phyloP scores from a whole-genome alignment of 92 coral and sea anemone species.

The Ricordea florida region DNA sequence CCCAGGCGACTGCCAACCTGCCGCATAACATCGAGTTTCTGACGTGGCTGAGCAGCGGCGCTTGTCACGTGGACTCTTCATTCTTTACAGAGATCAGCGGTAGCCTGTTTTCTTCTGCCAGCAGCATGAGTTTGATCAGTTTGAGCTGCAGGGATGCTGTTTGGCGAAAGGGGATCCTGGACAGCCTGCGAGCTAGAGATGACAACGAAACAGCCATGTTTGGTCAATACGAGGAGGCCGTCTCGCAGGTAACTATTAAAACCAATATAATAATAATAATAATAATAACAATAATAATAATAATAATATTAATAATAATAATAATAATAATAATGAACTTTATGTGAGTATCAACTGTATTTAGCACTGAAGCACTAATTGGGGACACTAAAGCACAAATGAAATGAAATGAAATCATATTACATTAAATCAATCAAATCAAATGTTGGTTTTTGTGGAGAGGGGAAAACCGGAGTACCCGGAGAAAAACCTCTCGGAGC shows the following conservation, averaged over 20 bases:
- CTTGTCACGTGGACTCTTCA: conserved; percentile 81
- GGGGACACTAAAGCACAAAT: background rate
- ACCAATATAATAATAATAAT: background rate
- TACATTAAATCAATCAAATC: background rate
- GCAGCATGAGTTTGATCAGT: conserved; percentile 75
- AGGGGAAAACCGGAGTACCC: too few species aligned
- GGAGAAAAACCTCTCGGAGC: too few species aligned
- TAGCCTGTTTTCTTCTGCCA: conserved; percentile 70
- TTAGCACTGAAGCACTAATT: background rate
- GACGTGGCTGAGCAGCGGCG: conserved; percentile 90
- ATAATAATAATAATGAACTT: too few species aligned
- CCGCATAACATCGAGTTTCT: conserved; percentile 79
- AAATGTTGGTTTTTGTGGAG: background rate
- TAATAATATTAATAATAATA: too few species aligned
- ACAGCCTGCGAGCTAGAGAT: conserved; percentile 75
- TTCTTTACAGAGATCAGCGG: conserved; percentile 74
- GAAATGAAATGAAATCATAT: too few species aligned
- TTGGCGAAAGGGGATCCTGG: conserved; percentile 81
- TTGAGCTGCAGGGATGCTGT: conserved; percentile 66
- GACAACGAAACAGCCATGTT: conserved; percentile 32
- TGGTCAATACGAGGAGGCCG: conserved; percentile 66
- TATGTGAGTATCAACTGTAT: background rate
- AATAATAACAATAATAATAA: background rate
- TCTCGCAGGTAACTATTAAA: conserved; percentile 59
- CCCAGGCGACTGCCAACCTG: conserved; percentile 16